Percentiles rank a stretch among this genome's conserved stretches.
Conservation (phyloP, 2,888 invertebrate species). For the Thereva nobilitata region DNA sequence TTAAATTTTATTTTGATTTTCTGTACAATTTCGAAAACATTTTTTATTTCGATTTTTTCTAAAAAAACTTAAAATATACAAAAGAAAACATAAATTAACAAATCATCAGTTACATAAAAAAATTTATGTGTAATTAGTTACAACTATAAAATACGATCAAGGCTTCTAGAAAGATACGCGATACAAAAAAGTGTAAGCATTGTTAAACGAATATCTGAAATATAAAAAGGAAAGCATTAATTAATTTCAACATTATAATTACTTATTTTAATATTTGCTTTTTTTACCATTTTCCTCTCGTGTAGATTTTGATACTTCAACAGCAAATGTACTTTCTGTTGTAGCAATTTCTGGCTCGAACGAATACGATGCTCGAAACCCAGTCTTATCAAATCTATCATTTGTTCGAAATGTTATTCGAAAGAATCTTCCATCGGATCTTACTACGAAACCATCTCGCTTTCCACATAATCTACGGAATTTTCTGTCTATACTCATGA, state of each 20-base stretch:
- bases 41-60: conserved; percentile 7
- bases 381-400: conserved; percentile 89
- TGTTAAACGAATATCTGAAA: conserved; percentile 22
- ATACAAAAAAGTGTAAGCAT: conserved; percentile 11
- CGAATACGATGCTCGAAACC: conserved; percentile 90
- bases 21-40: conserved; percentile 31
- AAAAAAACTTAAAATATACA: conserved; percentile 4
- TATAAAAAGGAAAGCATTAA: not conserved
- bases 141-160: conserved; percentile 35
- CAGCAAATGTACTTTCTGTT: conserved; percentile 49
- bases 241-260: not conserved
- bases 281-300: not conserved
- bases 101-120: too few species aligned
- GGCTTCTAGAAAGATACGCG: conserved; percentile 16
- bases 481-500: conserved; percentile 85
- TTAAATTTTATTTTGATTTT: conserved; percentile 35
- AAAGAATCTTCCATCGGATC: conserved; percentile 91
- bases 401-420: conserved; percentile 94
- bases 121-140: not conserved
- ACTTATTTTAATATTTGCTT: conserved; percentile 18
- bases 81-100: conserved; percentile 2
- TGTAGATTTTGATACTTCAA: conserved; percentile 12
- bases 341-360: conserved; percentile 69
- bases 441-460: conserved; percentile 70
- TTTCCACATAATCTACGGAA: conserved; percentile 85